phyloP scores from a whole-genome alignment of 2,888 invertebrate species.

The Plebejus argus region DNA sequence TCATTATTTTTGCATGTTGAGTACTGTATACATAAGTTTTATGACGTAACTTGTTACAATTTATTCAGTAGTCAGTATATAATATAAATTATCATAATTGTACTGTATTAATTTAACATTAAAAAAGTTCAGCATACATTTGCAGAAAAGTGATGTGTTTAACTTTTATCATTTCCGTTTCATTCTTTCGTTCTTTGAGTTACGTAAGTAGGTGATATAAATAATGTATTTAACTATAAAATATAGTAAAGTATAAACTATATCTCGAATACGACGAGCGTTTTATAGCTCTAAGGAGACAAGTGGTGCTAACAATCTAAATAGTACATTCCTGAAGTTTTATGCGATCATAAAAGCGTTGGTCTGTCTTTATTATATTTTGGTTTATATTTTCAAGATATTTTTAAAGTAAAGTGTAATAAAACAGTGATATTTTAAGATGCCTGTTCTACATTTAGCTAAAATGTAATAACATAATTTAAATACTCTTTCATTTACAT shows the following conservation, averaged over 20 bases:
- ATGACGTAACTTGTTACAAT: background rate
- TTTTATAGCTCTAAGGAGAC: conserved; percentile 20
- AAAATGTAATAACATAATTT: background rate
- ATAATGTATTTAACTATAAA: background rate
- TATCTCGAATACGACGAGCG: background rate
- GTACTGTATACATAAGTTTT: background rate
- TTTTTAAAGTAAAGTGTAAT: background rate
- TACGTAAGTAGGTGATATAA: background rate
- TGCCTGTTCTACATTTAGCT: background rate
- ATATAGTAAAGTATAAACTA: background rate
- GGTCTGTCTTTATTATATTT: conserved; percentile 2
- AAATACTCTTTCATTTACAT: too few species aligned
- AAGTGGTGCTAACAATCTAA: conserved; percentile 10
- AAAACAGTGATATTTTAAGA: background rate
- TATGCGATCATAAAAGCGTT: conserved; percentile 24
- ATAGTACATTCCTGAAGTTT: conserved; percentile 25
- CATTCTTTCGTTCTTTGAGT: background rate
- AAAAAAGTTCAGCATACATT: too few species aligned
- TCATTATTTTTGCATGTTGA: conserved; percentile 3
- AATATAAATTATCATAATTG: too few species aligned
- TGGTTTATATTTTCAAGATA: conserved; percentile 16
- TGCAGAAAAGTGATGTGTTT: too few species aligned
- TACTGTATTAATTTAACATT: too few species aligned
- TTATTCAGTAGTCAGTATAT: background rate
- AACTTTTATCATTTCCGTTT: background rate